Conservation (phyloP, 2,888 invertebrate genomes). For the Achlya flavicornis region DNA sequence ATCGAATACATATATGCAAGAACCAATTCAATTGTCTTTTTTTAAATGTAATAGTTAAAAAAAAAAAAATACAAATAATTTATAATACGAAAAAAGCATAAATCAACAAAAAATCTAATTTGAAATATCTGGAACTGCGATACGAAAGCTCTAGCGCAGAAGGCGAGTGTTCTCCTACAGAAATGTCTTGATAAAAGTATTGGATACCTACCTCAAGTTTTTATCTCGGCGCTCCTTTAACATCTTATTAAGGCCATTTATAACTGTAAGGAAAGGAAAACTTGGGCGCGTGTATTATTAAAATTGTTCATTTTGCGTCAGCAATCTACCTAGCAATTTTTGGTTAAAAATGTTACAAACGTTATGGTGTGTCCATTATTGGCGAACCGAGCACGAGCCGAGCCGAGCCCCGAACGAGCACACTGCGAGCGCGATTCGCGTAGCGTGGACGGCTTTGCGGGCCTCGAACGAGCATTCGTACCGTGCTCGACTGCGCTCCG, state of each 20-base stretch:
- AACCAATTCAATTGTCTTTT: too few species aligned
- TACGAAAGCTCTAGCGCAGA: conserved; percentile 30
- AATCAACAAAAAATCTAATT: conserved; percentile 32
- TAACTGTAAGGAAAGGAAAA: conserved; percentile 24
- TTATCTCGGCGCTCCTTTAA: conserved; percentile 42
- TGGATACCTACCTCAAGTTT: conserved; percentile 39
- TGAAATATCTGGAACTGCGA: conserved; percentile 31
- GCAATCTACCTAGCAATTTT: conserved; percentile 7
- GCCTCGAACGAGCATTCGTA: too few species aligned
- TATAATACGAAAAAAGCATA: conserved; percentile 27
- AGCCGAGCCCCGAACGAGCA: too few species aligned
- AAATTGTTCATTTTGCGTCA: conserved; percentile 17
- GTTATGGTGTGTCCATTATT: too few species aligned
- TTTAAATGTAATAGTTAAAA: too few species aligned
- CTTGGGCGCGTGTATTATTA: conserved; percentile 17
- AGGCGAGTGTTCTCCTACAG: conserved; percentile 29
- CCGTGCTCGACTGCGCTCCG: too few species aligned
- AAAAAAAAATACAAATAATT: background rate
- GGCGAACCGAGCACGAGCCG: too few species aligned
- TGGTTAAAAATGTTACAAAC: background rate
- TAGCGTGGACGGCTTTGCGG: too few species aligned
- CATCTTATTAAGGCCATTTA: conserved; percentile 43
- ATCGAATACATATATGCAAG: too few species aligned
- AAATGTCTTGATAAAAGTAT: conserved; percentile 44
- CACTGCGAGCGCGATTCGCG: too few species aligned